Evolutionary conservation across 1,140 invertebrate genomes (phyloP).

Genomic region (Ostrea edulis): DNA sequence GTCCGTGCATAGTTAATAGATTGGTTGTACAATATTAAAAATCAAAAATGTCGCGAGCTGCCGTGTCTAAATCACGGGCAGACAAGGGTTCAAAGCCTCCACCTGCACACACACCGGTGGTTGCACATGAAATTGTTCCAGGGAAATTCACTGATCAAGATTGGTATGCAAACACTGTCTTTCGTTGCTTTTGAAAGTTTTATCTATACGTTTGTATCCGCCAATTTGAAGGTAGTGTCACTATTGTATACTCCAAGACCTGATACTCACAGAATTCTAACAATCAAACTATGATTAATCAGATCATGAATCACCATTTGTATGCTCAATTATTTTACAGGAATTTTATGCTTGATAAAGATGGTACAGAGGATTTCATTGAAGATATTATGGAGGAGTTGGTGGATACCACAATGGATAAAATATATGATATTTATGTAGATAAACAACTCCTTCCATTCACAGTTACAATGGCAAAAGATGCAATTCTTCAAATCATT

Average conservation of each 20-base stretch:
- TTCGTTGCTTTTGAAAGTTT: neutral
- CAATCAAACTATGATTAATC: too few relatives aligned
- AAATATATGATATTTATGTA: slow-evolving; percentile 76
- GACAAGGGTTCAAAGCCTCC: slow-evolving; percentile 71
- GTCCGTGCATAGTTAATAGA: neutral
- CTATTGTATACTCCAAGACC: too few relatives aligned
- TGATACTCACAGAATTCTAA: too few relatives aligned
- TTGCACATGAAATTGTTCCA: slow-evolving; percentile 78
- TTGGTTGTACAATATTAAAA: neutral
- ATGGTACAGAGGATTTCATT: slow-evolving; percentile 77
- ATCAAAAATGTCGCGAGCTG: slow-evolving; percentile 72
- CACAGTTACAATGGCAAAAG: slow-evolving; percentile 77
- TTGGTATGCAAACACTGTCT: slow-evolving; percentile 68
- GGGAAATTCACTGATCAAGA: slow-evolving; percentile 79
- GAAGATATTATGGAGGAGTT: slow-evolving; percentile 77
- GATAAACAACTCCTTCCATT: slow-evolving; percentile 77
- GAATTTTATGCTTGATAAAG: slow-evolving; percentile 77
- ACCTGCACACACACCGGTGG: slow-evolving; percentile 71
- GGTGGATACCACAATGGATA: slow-evolving; percentile 66
- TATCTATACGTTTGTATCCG: neutral
- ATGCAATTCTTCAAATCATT: slow-evolving; percentile 77
- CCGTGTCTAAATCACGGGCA: slow-evolving; percentile 72
- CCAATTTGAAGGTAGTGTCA: neutral
- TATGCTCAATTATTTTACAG: slow-evolving; percentile 59
- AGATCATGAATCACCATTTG: too few relatives aligned